A percentile compares a stretch with the other conserved stretches of the same genome.
Conservation (phyloP, 2,797 vertebrate genomes). For the Silurus lanzhouensis region DNA sequence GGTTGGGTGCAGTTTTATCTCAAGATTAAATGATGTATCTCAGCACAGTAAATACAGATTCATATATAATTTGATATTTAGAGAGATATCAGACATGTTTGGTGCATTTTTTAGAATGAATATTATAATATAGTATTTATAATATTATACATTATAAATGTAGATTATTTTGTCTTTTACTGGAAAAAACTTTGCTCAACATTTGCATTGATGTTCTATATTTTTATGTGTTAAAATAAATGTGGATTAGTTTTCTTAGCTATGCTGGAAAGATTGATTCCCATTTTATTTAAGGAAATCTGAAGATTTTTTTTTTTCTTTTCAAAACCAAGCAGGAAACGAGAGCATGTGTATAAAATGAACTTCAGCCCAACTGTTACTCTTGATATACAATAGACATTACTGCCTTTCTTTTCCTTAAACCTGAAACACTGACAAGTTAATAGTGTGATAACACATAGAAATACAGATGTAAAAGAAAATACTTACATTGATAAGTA, state of each 20-base stretch:
- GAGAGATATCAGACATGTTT: neutral
- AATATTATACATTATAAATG: neutral
- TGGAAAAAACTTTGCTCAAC: neutral
- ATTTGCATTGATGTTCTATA: no score
- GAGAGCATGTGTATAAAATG: conserved; percentile 8
- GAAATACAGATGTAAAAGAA: neutral
- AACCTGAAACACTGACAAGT: neutral
- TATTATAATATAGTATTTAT: neutral
- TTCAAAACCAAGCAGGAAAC: conserved; percentile 36
- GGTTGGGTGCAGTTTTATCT: neutral
- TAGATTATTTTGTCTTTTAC: neutral
- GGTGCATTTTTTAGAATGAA: neutral
- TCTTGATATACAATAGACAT: neutral
- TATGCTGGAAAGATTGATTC: neutral
- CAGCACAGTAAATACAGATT: neutral
- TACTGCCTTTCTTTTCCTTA: neutral
- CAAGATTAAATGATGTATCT: neutral
- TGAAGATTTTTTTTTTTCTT: neutral
- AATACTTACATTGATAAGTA: neutral
- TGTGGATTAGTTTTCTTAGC: neutral
- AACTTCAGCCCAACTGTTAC: neutral
- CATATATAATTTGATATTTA: neutral
- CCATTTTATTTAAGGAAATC: neutral
- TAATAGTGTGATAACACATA: neutral
- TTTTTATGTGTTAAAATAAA: no score